Conservation (phyloP, 2,113 vertebrate species). For the Mastomys natalensis region DNA sequence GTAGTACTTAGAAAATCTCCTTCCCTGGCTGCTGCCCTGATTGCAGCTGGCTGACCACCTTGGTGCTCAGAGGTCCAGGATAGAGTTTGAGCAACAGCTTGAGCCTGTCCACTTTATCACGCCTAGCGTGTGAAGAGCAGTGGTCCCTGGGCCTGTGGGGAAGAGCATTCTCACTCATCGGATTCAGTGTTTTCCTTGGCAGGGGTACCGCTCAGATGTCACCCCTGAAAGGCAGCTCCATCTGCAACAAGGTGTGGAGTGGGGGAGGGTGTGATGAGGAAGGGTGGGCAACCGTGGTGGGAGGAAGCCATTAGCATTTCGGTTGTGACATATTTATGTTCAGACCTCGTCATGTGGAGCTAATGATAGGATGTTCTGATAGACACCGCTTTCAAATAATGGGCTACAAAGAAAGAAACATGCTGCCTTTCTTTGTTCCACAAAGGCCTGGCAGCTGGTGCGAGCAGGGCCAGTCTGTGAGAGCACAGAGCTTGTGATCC, state of each 20-base stretch:
- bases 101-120: background rate
- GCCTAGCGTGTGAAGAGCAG: background rate
- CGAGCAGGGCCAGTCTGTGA: constrained; percentile 32
- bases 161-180: background rate
- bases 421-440: constrained; percentile 71
- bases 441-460: constrained; percentile 50
- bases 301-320: constrained; percentile 84
- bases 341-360: constrained; percentile 71
- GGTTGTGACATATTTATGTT: constrained; percentile 76
- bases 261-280: background rate
- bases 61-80: background rate
- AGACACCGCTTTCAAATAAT: constrained; percentile 70
- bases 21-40: background rate
- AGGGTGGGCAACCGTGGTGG: constrained; percentile 4
- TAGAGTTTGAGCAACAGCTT: constrained; percentile 41
- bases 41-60: background rate
- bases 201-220: background rate
- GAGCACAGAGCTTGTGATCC: constrained; percentile 60
- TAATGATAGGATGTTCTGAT: constrained; percentile 78
- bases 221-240: constrained; percentile 8
- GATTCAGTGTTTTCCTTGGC: constrained; percentile 43
- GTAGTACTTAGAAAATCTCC: too few species aligned
- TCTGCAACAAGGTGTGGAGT: background rate
- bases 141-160: background rate
- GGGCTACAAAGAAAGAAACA: constrained; percentile 65